These are phyloP conservation scores for Cynaeus angustus DNA, from an alignment of 2,888 invertebrate genomes.

Conservation along the genomic window DNA sequence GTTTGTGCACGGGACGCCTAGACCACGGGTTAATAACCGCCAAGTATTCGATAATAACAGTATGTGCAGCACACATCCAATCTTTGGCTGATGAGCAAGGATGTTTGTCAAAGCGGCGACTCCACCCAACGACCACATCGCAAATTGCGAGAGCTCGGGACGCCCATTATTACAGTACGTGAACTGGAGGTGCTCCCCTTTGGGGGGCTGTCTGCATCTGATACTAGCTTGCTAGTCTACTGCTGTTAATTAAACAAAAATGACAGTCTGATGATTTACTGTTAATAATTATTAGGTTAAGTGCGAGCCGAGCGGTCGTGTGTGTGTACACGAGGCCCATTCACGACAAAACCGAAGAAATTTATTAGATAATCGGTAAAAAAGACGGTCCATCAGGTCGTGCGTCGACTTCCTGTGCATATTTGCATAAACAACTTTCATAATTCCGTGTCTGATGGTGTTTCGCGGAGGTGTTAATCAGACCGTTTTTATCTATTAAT, in stretches of 20 bases:
- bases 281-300: conserved; percentile 68
- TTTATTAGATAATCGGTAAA: conserved; percentile 42
- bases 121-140: conserved; percentile 57
- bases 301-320: conserved; percentile 42
- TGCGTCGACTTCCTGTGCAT: conserved; percentile 23
- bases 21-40: conserved; percentile 44
- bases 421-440: conserved; percentile 50
- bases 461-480: conserved; percentile 44
- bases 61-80: conserved; percentile 62
- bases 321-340: conserved; percentile 5
- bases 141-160: conserved; percentile 61
- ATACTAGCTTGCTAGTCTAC: conserved; percentile 59
- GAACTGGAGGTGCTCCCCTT: conserved; percentile 61
- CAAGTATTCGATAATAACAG: conserved; percentile 63
- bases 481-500: conserved; percentile 44
- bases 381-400: conserved; percentile 17
- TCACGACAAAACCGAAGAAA: conserved; percentile 9
- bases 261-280: conserved; percentile 69
- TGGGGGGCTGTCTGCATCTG: conserved; percentile 66
- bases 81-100: conserved; percentile 66
- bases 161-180: conserved; percentile 67
- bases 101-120: conserved; percentile 62
- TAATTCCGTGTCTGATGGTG: conserved; percentile 21
- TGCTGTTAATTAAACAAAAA: conserved; percentile 69
- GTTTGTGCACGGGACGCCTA: conserved; percentile 14